These are phyloP conservation scores for Salvelinus sp. DNA, from an alignment of 2,113 vertebrate genomes.

Conservation along the genomic window DNA sequence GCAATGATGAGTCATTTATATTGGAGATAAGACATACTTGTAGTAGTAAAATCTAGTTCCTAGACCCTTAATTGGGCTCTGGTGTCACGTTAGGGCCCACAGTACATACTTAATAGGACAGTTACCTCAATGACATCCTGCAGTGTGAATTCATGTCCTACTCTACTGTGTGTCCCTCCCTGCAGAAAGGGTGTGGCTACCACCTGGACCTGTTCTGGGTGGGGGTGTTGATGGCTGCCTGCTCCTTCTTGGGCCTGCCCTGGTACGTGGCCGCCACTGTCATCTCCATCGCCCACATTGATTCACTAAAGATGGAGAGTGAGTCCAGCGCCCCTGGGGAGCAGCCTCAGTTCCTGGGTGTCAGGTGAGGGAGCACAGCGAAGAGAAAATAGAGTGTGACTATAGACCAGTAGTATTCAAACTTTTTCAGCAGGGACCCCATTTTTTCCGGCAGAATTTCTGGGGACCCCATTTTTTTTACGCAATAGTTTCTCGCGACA, in stretches of 20 bases:
- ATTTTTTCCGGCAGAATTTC: no score
- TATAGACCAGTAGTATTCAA: neutral
- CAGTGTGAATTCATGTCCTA: no score
- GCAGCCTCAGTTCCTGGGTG: slow-evolving; percentile 94
- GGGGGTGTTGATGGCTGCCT: slow-evolving; percentile 87
- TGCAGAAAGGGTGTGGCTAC: slow-evolving; percentile 92
- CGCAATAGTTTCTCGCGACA: no score
- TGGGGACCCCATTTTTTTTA: no score
- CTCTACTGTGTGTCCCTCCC: neutral
- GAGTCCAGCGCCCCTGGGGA: slow-evolving; percentile 95
- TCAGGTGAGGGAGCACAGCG: slow-evolving; percentile 76
- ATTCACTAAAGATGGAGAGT: slow-evolving; percentile 97
- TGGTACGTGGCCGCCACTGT: slow-evolving; percentile 98
- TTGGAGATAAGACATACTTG: no score
- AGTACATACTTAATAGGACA: no score
- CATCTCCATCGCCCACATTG: slow-evolving; percentile 97
- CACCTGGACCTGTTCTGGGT: slow-evolving; percentile 97
- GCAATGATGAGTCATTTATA: no score
- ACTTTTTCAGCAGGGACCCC: no score
- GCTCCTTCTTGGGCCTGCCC: slow-evolving; percentile 93
- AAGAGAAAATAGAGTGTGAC: neutral
- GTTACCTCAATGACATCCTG: no score
- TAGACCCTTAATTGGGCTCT: no score
- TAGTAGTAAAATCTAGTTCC: no score
- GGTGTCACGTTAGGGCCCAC: no score